Percentiles rank a stretch among this genome's conserved stretches.
Conservation (phyloP, 92 coral and sea anemone genomes). For the Porites divaricata region DNA sequence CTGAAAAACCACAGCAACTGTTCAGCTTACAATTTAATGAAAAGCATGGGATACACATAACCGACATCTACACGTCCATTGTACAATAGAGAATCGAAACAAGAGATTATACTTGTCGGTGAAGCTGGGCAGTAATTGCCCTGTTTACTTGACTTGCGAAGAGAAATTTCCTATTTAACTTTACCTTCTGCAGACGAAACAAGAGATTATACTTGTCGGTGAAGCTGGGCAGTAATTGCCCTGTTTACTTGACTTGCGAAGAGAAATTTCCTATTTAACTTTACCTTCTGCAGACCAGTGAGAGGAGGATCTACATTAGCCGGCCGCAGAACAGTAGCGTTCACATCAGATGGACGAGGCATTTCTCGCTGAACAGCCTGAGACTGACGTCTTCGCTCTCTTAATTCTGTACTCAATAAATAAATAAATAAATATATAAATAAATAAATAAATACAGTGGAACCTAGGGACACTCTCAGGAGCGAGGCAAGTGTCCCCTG, state of each 20-base stretch:
- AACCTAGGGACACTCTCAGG: background rate
- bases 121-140: background rate
- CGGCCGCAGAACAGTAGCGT: conserved; percentile 86
- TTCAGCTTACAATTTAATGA: background rate
- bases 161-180: background rate
- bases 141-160: background rate
- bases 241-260: background rate
- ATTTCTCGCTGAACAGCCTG: conserved; percentile 92
- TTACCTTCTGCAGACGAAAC: conserved; percentile 59
- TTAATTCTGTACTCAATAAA: conserved; percentile 69
- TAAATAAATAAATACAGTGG: background rate
- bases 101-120: too few species aligned
- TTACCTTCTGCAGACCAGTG: conserved; percentile 89
- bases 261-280: background rate
- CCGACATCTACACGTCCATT: too few species aligned
- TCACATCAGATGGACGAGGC: conserved; percentile 98
- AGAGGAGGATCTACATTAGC: conserved; percentile 94
- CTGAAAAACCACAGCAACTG: conserved; percentile 32
- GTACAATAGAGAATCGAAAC: too few species aligned
- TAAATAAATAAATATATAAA: background rate
- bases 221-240: background rate
- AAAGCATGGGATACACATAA: background rate
- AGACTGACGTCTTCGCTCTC: conserved; percentile 82
- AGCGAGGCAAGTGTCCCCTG: too few species aligned
- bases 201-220: too few species aligned